Evolutionary conservation across 1,140 invertebrate species (phyloP), one percentile per base, ranked within the genome.

Genomic region (Saccostrea echinata): DNA sequence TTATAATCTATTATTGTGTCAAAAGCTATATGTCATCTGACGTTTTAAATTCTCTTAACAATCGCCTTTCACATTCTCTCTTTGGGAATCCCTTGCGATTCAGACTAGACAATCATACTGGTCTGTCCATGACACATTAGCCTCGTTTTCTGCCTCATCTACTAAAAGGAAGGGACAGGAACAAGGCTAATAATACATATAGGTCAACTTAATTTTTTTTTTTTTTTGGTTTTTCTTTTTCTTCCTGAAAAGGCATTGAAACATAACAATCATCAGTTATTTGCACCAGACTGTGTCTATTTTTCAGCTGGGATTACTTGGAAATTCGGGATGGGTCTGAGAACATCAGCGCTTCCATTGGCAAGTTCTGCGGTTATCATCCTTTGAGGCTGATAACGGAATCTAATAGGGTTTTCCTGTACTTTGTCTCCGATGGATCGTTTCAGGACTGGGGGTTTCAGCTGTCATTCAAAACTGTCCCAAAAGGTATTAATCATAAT

Each of bases 301-400:
- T 71, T 71, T 71, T 24, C 64, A 89, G 88, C 3, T 89, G 88
- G 88, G 88, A 89, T 21, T 86, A 89, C 33, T n/a, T 89, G 11
- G 88, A 89, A 30, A 81, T 89, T 35, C 52, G 85, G 12, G 85
- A 86, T 24, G 85, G 85, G 0, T 51, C 21, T 1, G 88, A 89
- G 30, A 84, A 86, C 83, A 35, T 18, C 4, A 35, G 43, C 24
- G 43, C 51, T 16, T 30, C 51, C 1, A 33, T 84, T 13, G 81
- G 83, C 13, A 76, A 52, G 43, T 86, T 86, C 51, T 89, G 88
- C 80, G 88, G 88, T n/a, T 89, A 80, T n/a, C 2, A 52, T 0
- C 80, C 82, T 43, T 24, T 89, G 8, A 35, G 52, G 13, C 68
- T 55, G 24, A 9, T 89, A 16, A 86, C 88, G 3, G 6, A 53